These are phyloP conservation scores for Chrysochloris asiatica DNA, from an alignment of 2,113 vertebrate species.

Conservation along the genomic window DNA sequence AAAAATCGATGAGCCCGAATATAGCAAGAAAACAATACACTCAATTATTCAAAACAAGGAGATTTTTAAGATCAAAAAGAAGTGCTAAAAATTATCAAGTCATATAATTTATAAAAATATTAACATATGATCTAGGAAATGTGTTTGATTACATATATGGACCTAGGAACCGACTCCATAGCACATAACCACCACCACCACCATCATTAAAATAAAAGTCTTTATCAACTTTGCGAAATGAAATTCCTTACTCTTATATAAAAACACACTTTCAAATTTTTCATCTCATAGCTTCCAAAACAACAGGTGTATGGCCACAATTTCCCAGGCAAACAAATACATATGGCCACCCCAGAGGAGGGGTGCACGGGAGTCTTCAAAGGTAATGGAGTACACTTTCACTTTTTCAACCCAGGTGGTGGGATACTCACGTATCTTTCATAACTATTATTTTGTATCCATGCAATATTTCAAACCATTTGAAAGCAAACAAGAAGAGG, in stretches of 20 bases:
- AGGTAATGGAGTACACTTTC: not conserved
- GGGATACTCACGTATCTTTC: not conserved
- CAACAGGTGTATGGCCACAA: fast-evolving
- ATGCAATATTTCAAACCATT: not conserved
- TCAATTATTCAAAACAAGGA: not conserved
- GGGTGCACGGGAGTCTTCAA: no score
- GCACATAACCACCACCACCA: no score
- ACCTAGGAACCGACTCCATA: no score
- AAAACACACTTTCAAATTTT: not conserved
- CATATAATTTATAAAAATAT: not conserved
- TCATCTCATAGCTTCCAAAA: not conserved
- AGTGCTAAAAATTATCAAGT: not conserved
- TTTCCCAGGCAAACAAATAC: not conserved
- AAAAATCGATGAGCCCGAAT: not conserved
- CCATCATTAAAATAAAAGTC: no score
- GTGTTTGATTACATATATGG: not conserved
- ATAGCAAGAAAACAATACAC: fast-evolving
- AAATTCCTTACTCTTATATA: not conserved
- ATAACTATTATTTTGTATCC: not conserved
- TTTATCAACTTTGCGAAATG: not conserved
- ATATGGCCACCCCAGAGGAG: fast-evolving
- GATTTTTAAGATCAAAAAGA: not conserved
- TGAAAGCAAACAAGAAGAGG: not conserved
- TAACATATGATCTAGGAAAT: not conserved
- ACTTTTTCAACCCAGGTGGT: not conserved